Conservation (phyloP, 2,113 vertebrate species). For the Indicator maculatus region DNA sequence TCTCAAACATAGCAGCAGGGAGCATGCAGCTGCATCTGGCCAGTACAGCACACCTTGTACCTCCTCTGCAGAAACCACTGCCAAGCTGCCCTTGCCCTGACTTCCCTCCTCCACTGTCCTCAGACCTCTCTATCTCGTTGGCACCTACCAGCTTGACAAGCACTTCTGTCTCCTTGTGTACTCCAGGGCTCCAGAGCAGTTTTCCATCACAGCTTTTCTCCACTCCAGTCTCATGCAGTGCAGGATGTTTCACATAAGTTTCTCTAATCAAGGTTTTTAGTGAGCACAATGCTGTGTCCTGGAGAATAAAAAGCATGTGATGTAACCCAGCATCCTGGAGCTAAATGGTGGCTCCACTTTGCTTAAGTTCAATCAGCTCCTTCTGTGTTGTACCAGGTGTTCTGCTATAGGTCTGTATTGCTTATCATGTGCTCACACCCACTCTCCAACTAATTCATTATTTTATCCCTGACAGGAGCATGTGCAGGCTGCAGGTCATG, state of each 20-base stretch:
- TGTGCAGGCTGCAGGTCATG: neutral
- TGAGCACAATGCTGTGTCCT: neutral
- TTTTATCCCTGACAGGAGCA: neutral
- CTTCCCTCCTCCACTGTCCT: neutral
- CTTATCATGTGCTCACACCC: neutral
- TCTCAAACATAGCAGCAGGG: neutral
- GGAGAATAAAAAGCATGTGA: neutral
- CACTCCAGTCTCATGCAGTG: rapidly evolving
- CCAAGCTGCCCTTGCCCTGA: neutral
- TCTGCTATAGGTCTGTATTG: slow-evolving; percentile 5
- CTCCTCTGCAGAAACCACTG: neutral
- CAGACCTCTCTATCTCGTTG: neutral
- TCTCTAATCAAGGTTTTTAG: neutral
- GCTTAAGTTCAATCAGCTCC: neutral
- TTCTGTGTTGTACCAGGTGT: neutral
- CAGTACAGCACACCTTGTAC: neutral
- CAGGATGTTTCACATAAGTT: neutral
- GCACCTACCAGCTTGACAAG: neutral
- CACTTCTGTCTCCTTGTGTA: neutral
- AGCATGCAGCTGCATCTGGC: neutral
- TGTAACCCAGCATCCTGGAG: neutral
- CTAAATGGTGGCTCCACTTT: neutral
- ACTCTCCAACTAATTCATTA: slow-evolving; percentile 31
- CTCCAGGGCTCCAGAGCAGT: neutral
- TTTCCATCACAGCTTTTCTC: neutral